These are phyloP conservation scores for Nipponia nippon DNA, from an alignment of 2,113 vertebrate species.

Conservation along the genomic window DNA sequence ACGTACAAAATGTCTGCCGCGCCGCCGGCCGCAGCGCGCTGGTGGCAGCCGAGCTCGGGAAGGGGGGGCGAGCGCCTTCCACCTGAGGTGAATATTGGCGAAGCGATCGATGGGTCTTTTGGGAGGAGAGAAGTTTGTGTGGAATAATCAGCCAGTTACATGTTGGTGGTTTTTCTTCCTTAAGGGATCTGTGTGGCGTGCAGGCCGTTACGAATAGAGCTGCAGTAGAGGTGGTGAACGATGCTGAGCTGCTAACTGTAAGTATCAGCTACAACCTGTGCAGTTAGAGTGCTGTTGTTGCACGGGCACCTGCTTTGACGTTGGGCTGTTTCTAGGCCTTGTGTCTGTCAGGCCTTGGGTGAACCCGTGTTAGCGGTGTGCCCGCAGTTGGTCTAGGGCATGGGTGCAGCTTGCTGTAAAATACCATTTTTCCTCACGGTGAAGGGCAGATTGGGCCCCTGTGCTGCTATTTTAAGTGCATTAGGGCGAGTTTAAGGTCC, in stretches of 20 bases:
- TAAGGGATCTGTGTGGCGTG: fast-evolving
- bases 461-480: no score
- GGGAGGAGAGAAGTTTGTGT: no score
- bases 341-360: no score
- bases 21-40: background rate
- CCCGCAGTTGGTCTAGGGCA: fast-evolving
- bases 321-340: fast-evolving
- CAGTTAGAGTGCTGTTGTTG: fast-evolving
- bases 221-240: fast-evolving
- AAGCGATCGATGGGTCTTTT: fast-evolving
- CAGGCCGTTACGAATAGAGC: fast-evolving
- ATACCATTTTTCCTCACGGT: background rate
- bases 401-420: background rate
- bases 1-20: fast-evolving
- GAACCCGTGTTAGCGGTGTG: fast-evolving
- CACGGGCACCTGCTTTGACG: fast-evolving
- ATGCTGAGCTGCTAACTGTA: background rate
- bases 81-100: fast-evolving
- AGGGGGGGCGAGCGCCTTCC: fast-evolving
- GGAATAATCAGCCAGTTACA: fast-evolving
- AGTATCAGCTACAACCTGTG: background rate
- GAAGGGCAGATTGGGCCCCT: background rate
- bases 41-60: background rate
- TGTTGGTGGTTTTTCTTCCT: fast-evolving
- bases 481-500: background rate